These are phyloP conservation scores for Cephus nigrinus DNA, from an alignment of 2,888 invertebrate genomes.

Conservation along the genomic window DNA sequence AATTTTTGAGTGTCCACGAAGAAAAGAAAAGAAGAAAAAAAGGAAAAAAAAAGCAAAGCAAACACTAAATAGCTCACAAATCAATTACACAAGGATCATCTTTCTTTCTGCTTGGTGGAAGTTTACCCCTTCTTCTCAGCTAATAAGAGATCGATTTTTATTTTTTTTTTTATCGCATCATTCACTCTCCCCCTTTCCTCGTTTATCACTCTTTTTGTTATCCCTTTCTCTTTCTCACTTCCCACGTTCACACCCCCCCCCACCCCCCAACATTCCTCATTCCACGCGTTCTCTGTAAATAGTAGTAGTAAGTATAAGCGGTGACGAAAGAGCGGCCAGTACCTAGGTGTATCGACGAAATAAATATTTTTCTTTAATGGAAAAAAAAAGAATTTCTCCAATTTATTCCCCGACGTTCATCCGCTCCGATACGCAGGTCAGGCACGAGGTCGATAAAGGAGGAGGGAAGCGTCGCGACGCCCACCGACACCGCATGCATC, in stretches of 20 bases:
- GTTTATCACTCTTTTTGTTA: background rate
- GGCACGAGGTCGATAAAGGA: conserved; percentile 6
- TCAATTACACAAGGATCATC: conserved; percentile 3
- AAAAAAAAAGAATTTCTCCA: background rate
- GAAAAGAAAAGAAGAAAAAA: conserved; percentile 9
- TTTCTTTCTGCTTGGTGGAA: conserved; percentile 37
- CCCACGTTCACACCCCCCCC: background rate
- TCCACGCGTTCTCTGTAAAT: conserved; percentile 1
- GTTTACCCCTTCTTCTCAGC: background rate
- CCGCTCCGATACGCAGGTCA: background rate
- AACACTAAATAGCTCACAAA: conserved; percentile 5
- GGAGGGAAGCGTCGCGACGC: conserved; percentile 10
- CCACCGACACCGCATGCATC: background rate
- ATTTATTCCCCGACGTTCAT: background rate
- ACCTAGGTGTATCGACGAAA: conserved; percentile 47
- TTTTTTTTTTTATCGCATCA: background rate
- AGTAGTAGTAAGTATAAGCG: conserved; percentile 40
- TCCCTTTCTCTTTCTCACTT: background rate
- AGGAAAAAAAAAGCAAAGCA: background rate
- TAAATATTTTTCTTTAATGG: conserved; percentile 59
- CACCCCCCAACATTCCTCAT: background rate
- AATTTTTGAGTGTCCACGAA: conserved; percentile 7
- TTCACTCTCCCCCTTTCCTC: background rate
- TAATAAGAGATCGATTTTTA: background rate
- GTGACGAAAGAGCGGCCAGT: conserved; percentile 51